Percentiles rank a stretch among this genome's conserved stretches.
Evolutionary conservation across 2,888 invertebrate species (phyloP).

Genomic region (Candidula unifasciata): DNA sequence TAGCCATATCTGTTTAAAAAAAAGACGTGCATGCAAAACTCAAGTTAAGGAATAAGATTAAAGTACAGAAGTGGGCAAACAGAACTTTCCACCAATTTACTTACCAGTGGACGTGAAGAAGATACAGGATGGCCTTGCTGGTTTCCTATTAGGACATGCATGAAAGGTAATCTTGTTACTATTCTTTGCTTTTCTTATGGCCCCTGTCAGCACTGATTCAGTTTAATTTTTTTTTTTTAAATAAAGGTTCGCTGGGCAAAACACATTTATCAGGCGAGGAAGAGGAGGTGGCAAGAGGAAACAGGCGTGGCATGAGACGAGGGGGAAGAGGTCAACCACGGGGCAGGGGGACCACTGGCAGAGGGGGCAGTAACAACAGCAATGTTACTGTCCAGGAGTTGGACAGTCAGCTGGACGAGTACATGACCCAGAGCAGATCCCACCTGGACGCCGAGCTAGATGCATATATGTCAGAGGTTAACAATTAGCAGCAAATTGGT

Average conservation of each 20-base stretch:
- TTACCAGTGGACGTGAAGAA: too few species aligned
- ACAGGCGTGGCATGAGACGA: constrained; percentile 53
- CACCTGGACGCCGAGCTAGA: constrained; percentile 82
- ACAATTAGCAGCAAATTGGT: neutral
- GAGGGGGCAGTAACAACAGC: constrained; percentile 59
- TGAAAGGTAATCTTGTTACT: too few species aligned
- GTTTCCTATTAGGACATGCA: too few species aligned
- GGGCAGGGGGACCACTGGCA: constrained; percentile 58
- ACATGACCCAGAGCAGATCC: constrained; percentile 84
- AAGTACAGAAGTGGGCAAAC: too few species aligned
- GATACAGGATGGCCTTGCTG: too few species aligned
- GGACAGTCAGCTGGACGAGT: constrained; percentile 85
- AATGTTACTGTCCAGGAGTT: constrained; percentile 80
- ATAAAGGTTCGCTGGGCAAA: constrained; percentile 47
- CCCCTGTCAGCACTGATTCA: too few species aligned
- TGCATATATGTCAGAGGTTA: constrained; percentile 80
- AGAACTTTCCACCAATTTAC: too few species aligned
- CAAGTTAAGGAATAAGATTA: too few species aligned
- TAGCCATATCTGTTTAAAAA: too few species aligned
- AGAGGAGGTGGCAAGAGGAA: constrained; percentile 57
- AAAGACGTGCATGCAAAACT: too few species aligned
- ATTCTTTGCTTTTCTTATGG: too few species aligned
- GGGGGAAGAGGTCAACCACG: constrained; percentile 55
- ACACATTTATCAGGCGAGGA: constrained; percentile 17
- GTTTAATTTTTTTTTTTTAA: constrained; percentile 4